Evolutionary conservation across 2,888 invertebrate genomes (phyloP).

Genomic region (Tetragonisca angustula): DNA sequence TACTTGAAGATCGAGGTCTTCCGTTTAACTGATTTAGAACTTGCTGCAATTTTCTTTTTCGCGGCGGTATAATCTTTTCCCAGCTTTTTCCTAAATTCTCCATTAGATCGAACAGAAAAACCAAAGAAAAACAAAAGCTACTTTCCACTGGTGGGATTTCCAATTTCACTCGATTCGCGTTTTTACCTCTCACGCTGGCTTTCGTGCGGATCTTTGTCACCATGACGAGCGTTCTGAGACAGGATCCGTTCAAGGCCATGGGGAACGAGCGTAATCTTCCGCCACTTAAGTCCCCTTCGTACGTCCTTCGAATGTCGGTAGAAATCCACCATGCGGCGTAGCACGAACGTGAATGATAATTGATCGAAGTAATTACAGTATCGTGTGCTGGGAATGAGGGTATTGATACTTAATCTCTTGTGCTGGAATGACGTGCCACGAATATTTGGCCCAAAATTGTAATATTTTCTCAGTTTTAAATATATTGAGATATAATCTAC

Average conservation of each 20-base stretch:
- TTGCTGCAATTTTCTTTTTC: no score
- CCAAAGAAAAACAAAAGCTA: not conserved
- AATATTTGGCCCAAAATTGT: no score
- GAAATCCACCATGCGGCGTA: conserved; percentile 7
- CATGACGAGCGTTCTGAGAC: conserved; percentile 43
- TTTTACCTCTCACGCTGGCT: conserved; percentile 4
- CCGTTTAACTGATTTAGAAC: no score
- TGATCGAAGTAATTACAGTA: conserved; percentile 28
- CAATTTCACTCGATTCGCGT: not conserved
- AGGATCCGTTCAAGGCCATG: conserved; percentile 61
- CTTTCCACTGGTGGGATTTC: not conserved
- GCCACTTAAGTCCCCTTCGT: conserved; percentile 36
- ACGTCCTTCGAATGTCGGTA: conserved; percentile 37
- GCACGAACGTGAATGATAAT: conserved; percentile 8
- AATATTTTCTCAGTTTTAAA: no score
- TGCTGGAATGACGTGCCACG: no score
- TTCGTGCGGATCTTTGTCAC: conserved; percentile 36
- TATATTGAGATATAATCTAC: no score
- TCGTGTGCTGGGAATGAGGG: not conserved
- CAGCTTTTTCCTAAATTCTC: no score
- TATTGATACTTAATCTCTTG: not conserved
- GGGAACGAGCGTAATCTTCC: conserved; percentile 53
- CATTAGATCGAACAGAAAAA: not conserved
- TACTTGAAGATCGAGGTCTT: no score
- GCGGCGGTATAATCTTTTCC: no score